Conservation (phyloP, 2,113 vertebrate genomes). For the Lates calcarifer region DNA sequence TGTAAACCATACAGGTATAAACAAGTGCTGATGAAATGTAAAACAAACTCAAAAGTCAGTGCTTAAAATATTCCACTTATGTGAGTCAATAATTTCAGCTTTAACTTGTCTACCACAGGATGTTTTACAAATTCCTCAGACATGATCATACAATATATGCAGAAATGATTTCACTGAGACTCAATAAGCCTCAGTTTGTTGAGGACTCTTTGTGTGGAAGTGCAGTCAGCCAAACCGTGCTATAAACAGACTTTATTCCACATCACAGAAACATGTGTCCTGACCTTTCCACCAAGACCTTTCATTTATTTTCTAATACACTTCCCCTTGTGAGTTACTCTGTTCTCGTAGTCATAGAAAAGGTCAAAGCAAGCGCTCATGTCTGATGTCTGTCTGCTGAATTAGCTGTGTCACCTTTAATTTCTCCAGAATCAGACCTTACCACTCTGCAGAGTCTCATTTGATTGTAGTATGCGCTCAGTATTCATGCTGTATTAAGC, state of each 20-base stretch:
- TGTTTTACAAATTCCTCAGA: constrained; percentile 34
- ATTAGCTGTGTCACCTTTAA: constrained; percentile 80
- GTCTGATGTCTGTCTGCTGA: constrained; percentile 83
- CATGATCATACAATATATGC: not conserved
- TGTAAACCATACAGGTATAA: constrained; percentile 13
- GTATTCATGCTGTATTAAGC: constrained; percentile 29
- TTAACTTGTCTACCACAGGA: constrained; percentile 11
- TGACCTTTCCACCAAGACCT: constrained; percentile 95
- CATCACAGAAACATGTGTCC: constrained; percentile 94
- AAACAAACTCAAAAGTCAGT: not conserved
- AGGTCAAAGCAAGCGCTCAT: constrained; percentile 90
- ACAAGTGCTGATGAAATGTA: not conserved
- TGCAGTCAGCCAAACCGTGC: constrained; percentile 63
- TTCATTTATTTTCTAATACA: constrained; percentile 96
- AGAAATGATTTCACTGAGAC: constrained; percentile 9
- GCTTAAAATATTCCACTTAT: constrained; percentile 1
- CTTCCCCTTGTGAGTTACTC: constrained; percentile 89
- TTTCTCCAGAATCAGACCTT: constrained; percentile 59
- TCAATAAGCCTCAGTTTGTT: constrained; percentile 38
- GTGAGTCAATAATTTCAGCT: not conserved
- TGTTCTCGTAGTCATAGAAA: constrained; percentile 90
- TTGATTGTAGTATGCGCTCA: constrained; percentile 37
- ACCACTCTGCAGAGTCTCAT: constrained; percentile 27
- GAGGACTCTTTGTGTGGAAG: constrained; percentile 48
- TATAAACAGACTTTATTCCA: constrained; percentile 87